phyloP scores from a whole-genome alignment of 2,113 vertebrate genomes.

The Leuciscus idus region DNA sequence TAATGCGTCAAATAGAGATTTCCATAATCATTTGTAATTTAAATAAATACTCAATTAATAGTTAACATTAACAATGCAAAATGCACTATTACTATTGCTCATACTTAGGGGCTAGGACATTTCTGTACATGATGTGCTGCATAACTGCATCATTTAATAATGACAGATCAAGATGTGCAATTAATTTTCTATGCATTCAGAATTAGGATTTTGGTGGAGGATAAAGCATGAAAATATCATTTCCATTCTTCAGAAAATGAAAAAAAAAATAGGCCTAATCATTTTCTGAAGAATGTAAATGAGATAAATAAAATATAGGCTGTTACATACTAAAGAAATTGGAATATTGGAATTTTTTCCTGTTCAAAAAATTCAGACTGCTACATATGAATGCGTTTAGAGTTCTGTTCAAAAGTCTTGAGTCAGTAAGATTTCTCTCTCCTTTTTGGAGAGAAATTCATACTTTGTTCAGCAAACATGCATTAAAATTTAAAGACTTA shows the following conservation, averaged over 20 bases:
- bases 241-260: neutral
- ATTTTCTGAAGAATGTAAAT: neutral
- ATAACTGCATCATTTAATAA: neutral
- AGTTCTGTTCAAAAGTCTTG: neutral
- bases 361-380: neutral
- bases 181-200: neutral
- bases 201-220: neutral
- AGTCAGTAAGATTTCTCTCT: neutral
- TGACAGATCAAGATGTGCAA: neutral
- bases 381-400: neutral
- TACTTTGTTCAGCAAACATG: neutral
- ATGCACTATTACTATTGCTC: neutral
- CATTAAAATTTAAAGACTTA: neutral
- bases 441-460: neutral
- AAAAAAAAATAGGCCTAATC: too few species aligned
- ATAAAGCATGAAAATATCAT: neutral
- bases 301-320: neutral
- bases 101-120: neutral
- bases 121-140: neutral
- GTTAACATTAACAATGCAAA: neutral
- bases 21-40: neutral
- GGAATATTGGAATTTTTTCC: neutral
- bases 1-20: neutral
- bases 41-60: neutral
- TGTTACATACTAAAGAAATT: neutral